Evolutionary conservation across 1,140 invertebrate species (phyloP).

Genomic region (Oryctes rhinoceros): DNA sequence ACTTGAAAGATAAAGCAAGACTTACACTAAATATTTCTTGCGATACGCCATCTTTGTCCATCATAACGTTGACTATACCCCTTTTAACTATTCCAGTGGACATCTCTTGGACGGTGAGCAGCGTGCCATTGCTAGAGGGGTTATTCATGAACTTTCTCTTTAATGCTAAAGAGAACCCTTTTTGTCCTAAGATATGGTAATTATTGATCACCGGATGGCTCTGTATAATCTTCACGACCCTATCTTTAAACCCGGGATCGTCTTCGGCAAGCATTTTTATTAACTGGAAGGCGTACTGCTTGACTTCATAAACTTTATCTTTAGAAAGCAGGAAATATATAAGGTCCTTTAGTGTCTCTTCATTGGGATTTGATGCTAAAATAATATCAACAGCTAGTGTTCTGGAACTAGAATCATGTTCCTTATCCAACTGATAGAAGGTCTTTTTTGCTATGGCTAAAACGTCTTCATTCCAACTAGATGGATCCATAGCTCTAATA

Average conservation of each 20-base stretch:
- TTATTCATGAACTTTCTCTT: conserved; percentile 68
- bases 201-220: conserved; percentile 66
- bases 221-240: conserved; percentile 60
- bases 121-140: conserved; percentile 71
- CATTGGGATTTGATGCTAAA: conserved; percentile 67
- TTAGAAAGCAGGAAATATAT: conserved; percentile 65
- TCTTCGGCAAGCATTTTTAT: conserved; percentile 69
- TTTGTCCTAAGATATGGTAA: conserved; percentile 72
- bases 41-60: conserved; percentile 65
- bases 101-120: conserved; percentile 81
- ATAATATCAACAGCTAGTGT: conserved; percentile 78
- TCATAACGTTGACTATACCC: conserved; percentile 76
- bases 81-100: conserved; percentile 77
- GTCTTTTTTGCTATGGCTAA: conserved; percentile 65
- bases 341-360: conserved; percentile 65
- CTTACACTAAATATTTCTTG: conserved; percentile 65
- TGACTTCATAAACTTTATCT: conserved; percentile 71
- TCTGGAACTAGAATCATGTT: conserved; percentile 75
- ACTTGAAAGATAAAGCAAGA: neutral
- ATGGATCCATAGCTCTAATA: conserved; percentile 65
- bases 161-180: conserved; percentile 77
- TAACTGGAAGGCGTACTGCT: conserved; percentile 72
- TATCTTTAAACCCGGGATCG: conserved; percentile 61
- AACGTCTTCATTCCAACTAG: conserved; percentile 62
- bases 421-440: conserved; percentile 71